Base-by-base conservation (phyloP, 2,797 vertebrate species). In the Schizopygopsis pylzovi region DNA sequence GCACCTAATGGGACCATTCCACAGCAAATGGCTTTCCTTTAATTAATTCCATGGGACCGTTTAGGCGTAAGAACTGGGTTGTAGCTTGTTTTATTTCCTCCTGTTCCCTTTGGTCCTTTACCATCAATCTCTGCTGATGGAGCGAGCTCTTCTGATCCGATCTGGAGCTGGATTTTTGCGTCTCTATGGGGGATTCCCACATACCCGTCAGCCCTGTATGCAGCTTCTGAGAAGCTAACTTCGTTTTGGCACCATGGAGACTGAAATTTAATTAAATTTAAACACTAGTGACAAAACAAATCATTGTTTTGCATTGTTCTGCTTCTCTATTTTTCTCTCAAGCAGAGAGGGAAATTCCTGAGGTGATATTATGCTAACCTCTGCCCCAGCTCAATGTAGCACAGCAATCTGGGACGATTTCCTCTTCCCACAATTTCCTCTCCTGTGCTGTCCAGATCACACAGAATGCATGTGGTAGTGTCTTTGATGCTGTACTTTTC, bases 1-100 rank as follows among this genome's bases (percentile, higher is more conserved):
- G 33, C 84, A 85, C 87, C 84, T 89, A 87, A 91, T 92, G 88
- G 87, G 88, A 68, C 88, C 76, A 22, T 86, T 88, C 88, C 86
- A 47, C 76, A 81, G 63, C 75, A 85, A 83, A 88, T 89, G 89
- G 90, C 65, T 90, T 84, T 81, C 77, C 72, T 61, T 81, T 90
- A 89, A 90, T 88, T 85, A 88, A 84, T 76, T 85, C 84, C 86
- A 73, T 43, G 18, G 52, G 73, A 88, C 47, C 41, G 37, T 33
- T 80, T 67, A 63, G 83, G 82, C 73, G 87, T 91, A 84, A 72
- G 87, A 85, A 85, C 83, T 47, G 79, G 67, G 81, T 85, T 43
- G 22, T n/a, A 16, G 70, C 85, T 79, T 28, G 13, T 81, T 82
- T 84, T 89, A 89, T 88, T 68, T 73, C 78, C 43, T 78, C 72